Percentiles rank a stretch among this genome's conserved stretches.
Evolutionary conservation across 2,888 invertebrate species (phyloP).

Genomic region (Ferdinandea cuprea): DNA sequence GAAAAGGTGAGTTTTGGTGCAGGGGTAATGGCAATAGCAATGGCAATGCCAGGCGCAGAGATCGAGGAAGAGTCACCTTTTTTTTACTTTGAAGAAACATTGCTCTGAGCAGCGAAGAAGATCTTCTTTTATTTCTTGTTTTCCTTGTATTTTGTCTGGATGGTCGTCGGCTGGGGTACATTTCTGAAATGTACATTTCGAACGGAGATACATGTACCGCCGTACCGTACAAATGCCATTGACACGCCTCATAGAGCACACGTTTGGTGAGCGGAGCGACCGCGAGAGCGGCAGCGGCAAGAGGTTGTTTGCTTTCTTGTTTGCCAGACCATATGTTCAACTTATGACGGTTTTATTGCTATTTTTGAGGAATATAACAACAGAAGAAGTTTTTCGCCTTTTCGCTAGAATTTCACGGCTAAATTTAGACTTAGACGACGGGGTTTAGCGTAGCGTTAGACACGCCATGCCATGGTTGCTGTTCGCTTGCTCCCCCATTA

Average conservation of each 20-base stretch:
- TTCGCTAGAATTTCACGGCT: slow-evolving; percentile 69
- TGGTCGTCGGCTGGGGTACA: no score
- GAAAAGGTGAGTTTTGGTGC: slow-evolving; percentile 25
- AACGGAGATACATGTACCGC: background rate
- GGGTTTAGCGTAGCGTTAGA: no score
- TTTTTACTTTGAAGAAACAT: slow-evolving; percentile 12
- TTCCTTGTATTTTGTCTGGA: slow-evolving; percentile 51
- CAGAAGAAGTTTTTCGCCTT: slow-evolving; percentile 41
- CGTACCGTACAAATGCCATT: slow-evolving; percentile 37
- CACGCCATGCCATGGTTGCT: slow-evolving; percentile 10
- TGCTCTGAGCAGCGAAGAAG: background rate
- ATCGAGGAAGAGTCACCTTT: slow-evolving; percentile 22
- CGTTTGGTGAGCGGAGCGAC: slow-evolving; percentile 44
- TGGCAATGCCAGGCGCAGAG: background rate
- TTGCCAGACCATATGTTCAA: slow-evolving; percentile 64
- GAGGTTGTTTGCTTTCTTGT: slow-evolving; percentile 56
- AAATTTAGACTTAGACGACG: slow-evolving; percentile 67
- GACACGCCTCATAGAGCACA: slow-evolving; percentile 68
- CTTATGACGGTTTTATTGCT: slow-evolving; percentile 65
- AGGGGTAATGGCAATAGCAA: no score
- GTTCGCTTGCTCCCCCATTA: slow-evolving; percentile 18
- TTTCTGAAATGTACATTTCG: slow-evolving; percentile 21
- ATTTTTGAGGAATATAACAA: slow-evolving; percentile 52
- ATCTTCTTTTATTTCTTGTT: slow-evolving; percentile 49
- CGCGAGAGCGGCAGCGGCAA: background rate